Evolutionary conservation across 2,113 vertebrate species (phyloP).

Genomic region (Neogale vison): DNA sequence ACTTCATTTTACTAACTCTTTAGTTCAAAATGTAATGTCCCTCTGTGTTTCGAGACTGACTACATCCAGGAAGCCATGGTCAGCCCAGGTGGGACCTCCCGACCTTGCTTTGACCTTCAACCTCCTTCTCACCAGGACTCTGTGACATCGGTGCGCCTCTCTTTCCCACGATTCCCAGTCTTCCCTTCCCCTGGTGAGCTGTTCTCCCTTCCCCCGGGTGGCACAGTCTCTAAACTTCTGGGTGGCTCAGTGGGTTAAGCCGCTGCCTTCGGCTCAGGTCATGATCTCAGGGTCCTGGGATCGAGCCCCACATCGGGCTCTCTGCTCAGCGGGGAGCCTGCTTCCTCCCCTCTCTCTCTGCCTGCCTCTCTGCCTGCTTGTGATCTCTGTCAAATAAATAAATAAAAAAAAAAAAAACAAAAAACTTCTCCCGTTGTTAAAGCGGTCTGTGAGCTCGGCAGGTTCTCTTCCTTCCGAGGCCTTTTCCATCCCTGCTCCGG

Average conservation of each 20-base stretch:
- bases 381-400: too few relatives aligned
- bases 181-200: too few relatives aligned
- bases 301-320: too few relatives aligned
- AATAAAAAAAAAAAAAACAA: too few relatives aligned
- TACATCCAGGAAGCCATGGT: not conserved
- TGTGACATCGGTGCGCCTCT: not conserved
- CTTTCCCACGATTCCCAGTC: fast-evolving
- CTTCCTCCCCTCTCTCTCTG: too few relatives aligned
- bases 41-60: not conserved
- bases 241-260: too few relatives aligned
- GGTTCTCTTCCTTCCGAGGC: not conserved
- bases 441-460: not conserved
- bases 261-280: too few relatives aligned
- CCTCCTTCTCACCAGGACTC: not conserved
- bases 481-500: not conserved
- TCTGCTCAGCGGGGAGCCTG: too few relatives aligned
- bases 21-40: not conserved
- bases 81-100: fast-evolving
- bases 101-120: fast-evolving
- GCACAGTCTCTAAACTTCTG: not conserved
- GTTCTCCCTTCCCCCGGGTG: too few relatives aligned
- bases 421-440: not conserved
- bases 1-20: not conserved
- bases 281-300: too few relatives aligned
- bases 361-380: too few relatives aligned